These are phyloP conservation scores for Halictus rubicundus DNA, from an alignment of 1,140 invertebrate genomes.

Conservation along the genomic window DNA sequence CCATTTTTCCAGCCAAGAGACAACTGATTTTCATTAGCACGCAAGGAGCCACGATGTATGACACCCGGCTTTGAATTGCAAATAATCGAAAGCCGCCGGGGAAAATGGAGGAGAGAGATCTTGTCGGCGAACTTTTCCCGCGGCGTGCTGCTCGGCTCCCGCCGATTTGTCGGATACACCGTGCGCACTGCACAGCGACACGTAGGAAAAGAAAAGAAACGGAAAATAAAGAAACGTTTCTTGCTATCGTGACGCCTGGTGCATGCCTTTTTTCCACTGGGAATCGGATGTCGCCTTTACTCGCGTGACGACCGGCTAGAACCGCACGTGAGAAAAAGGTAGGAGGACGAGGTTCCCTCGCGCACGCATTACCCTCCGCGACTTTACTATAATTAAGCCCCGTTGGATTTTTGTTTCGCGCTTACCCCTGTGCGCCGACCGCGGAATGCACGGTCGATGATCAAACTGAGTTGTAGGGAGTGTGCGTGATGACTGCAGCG, in stretches of 20 bases:
- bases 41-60: constrained; percentile 4
- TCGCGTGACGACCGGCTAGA: constrained; percentile 57
- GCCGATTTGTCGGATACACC: neutral
- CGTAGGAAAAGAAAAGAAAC: constrained; percentile 11
- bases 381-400: constrained; percentile 17
- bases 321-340: constrained; percentile 62
- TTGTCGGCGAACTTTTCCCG: neutral
- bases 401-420: constrained; percentile 9
- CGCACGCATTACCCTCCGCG: constrained; percentile 25
- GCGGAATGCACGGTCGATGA: too few relatives aligned
- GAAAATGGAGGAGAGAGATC: constrained; percentile 18
- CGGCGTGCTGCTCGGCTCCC: neutral
- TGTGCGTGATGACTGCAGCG: too few relatives aligned
- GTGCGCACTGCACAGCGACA: neutral
- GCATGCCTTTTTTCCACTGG: constrained; percentile 44
- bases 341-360: constrained; percentile 48
- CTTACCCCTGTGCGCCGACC: neutral
- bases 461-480: too few relatives aligned
- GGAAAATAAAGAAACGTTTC: constrained; percentile 50
- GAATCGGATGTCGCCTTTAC: constrained; percentile 59
- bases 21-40: constrained; percentile 28
- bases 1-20: constrained; percentile 20
- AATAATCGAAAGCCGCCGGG: constrained; percentile 11
- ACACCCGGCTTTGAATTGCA: constrained; percentile 27
- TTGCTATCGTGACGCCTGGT: constrained; percentile 17